Conservation (phyloP, 2,113 vertebrate species). For the Epinephelus cyanopodus region DNA sequence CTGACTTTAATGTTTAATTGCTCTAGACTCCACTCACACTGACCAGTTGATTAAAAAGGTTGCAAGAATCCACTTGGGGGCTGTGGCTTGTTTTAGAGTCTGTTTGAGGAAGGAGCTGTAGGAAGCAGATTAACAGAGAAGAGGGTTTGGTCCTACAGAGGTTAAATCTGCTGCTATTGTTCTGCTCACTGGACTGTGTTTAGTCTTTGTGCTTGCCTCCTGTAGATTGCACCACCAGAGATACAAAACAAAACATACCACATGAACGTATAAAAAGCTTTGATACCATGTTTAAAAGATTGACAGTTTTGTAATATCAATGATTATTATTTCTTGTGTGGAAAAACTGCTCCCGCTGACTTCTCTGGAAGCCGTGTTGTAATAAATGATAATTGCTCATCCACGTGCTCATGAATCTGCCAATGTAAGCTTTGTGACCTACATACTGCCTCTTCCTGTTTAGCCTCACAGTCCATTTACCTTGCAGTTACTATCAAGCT, state of each 20-base stretch:
- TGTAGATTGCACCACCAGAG: slow-evolving; percentile 55
- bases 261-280: slow-evolving; percentile 1
- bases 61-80: slow-evolving; percentile 31
- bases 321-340: slow-evolving; percentile 20
- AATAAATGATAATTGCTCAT: slow-evolving; percentile 34
- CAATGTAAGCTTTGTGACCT: slow-evolving; percentile 28
- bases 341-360: slow-evolving; percentile 20
- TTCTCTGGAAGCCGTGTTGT: slow-evolving; percentile 3
- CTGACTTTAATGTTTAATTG: slow-evolving; percentile 15
- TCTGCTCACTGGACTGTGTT: slow-evolving; percentile 64
- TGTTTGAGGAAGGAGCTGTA: slow-evolving; percentile 81
- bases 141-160: slow-evolving; percentile 69
- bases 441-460: slow-evolving; percentile 50
- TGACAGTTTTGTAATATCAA: slow-evolving; percentile 15
- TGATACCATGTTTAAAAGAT: neutral
- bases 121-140: slow-evolving; percentile 82
- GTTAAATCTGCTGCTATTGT: slow-evolving; percentile 80
- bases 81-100: slow-evolving; percentile 47
- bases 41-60: slow-evolving; percentile 28
- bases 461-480: slow-evolving; percentile 45
- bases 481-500: slow-evolving; percentile 28
- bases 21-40: slow-evolving; percentile 6
- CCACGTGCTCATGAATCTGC: slow-evolving; percentile 34
- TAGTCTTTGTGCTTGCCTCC: slow-evolving; percentile 56
- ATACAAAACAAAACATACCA: slow-evolving; percentile 46